Evolutionary conservation across 2,888 invertebrate genomes (phyloP), one percentile per base, ranked within the genome.

Genomic region (Actias luna): DNA sequence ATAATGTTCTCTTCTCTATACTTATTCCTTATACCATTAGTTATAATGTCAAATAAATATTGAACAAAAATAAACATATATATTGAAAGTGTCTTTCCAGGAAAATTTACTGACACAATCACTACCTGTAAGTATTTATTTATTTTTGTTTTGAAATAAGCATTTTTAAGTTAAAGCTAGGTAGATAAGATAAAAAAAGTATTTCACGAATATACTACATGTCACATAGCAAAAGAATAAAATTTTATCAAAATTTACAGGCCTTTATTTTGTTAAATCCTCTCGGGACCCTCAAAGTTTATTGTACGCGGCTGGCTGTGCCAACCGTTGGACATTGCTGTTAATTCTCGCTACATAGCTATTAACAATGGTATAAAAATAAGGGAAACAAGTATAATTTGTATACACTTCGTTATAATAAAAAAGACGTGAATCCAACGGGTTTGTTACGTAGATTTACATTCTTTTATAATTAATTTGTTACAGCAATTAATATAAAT

Each of bases 201-300:
- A 8, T 46, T 22, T 22, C 7, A 22, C 46, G 22, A 12, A 46
- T 22, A 22, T 46, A 46, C 18, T 46, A 22, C 22, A 14, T 50
- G 46, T 50, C 25, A 50, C 46, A 12, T 3, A 3, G 46, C 12
- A 50, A 55, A 55, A 55, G 3, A 55, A 55, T 16, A 55, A 29
- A n/a, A 55, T 29, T 55, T n/a, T 29, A 29, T 7, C 29, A 29
- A 29, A 55, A 55, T 55, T 55, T 5, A 27, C 55, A 10, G 55
- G 29, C 29, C 29, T 55, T 55, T 55, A 29, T 55, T 50, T 29
- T 27, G 29, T 55, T 55, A 50, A 50, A 29, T 55, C n/a, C 55
- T 55, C 55, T n/a, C n/a, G 55, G 55, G 55, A 55, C 5, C 29
- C n/a, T 12, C 55, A 55, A 55, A 29, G 29, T 55, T 55, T 55